Conservation (phyloP, 2,888 invertebrate genomes). For the Coecobrya sp. region DNA sequence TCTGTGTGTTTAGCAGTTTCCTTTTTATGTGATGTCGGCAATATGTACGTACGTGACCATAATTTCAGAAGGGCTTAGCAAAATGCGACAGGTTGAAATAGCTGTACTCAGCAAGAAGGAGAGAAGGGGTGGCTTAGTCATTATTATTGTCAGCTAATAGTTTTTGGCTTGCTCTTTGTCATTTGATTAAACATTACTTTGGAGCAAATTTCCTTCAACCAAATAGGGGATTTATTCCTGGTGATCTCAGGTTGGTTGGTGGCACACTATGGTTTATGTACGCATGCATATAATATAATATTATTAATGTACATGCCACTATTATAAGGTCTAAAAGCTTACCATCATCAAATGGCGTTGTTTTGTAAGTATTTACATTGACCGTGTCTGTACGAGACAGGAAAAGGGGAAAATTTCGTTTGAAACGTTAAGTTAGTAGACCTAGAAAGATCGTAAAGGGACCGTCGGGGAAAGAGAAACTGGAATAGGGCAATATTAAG, state of each 20-base stretch:
- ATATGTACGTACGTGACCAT: constrained; percentile 34
- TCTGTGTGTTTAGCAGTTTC: neutral
- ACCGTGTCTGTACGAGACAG: constrained; percentile 15
- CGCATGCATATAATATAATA: constrained; percentile 3
- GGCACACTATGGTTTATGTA: neutral
- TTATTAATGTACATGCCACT: constrained; percentile 41
- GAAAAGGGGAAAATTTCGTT: constrained; percentile 42
- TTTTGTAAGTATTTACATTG: neutral
- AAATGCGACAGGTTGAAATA: constrained; percentile 71
- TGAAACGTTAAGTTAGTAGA: constrained; percentile 54
- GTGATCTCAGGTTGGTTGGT: constrained; percentile 22
- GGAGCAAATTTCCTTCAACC: constrained; percentile 46
- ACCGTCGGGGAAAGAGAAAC: constrained; percentile 67
- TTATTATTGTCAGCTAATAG: constrained; percentile 76
- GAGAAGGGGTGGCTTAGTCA: constrained; percentile 60
- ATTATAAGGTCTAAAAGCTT: constrained; percentile 38
- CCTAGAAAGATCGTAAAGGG: constrained; percentile 71
- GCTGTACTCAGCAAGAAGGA: constrained; percentile 41
- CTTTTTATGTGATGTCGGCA: constrained; percentile 11
- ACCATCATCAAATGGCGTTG: constrained; percentile 31
- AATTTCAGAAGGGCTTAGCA: constrained; percentile 44
- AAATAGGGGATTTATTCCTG: constrained; percentile 61
- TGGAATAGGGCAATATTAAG: constrained; percentile 78
- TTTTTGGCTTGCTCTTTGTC: constrained; percentile 68
- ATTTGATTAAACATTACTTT: constrained; percentile 72